Base-by-base conservation (phyloP, 2,888 invertebrate genomes). In the Dolomedes plantarius region DNA sequence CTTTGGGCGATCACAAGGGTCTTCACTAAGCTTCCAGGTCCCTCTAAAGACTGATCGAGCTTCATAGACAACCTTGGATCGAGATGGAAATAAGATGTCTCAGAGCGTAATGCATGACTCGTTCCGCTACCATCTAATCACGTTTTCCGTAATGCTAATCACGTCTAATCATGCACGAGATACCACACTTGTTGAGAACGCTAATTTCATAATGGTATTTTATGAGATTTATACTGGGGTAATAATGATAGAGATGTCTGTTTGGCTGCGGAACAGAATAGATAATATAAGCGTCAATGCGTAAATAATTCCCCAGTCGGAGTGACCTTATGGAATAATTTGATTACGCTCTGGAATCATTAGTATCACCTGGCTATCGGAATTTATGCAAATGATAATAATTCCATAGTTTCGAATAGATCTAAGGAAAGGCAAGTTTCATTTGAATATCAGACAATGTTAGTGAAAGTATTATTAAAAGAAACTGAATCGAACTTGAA, bases 1-100 rank as follows among this genome's bases (percentile, higher is more conserved):
- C n/a, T 11, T 56, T 3, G 11, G 16, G 5, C 56, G 46, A 46
- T 13, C 46, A 6, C 23, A 56, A 56, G 56, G 56, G 23, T 56
- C 56, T n/a, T n/a, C n/a, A n/a, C n/a, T n/a, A n/a, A n/a, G n/a
- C 19, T 11, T 56, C 23, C 16, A 23, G 56, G 23, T 56, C 11
- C 11, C 56, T 23, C 23, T n/a, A 6, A n/a, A 56, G 23, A 3
- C 16, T 56, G 6, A 23, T 2, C 23, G 23, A 56, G 56, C 3
- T 56, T 23, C 16, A 56, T 23, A 50, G 68, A 31, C 67, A 76
- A 50, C 76, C 76, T 76, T 76, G 50, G 67, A 50, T 23, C 56
- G 5, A 50, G 27, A 50, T 76, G 46, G n/a, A 68, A 67, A 68
- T 67, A 39, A 50, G 76, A 50, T 68, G 50, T 50, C 7, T 31